Evolutionary conservation across 2,888 invertebrate genomes (phyloP).

Genomic region (Lasioglossum figueresi): DNA sequence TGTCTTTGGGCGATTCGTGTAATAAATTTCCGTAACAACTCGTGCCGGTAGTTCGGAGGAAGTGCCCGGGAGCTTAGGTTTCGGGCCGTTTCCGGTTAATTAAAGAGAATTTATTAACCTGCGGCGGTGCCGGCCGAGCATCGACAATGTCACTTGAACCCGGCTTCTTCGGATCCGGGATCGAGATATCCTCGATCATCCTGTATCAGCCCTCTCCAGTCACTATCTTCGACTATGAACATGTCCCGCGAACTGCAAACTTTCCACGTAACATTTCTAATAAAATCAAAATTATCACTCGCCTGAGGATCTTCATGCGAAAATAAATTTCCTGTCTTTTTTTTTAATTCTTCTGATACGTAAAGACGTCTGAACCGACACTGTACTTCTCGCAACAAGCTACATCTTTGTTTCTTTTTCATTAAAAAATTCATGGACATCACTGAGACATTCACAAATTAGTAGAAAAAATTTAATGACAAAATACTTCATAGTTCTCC

Average conservation of each 20-base stretch:
- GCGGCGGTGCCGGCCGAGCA: constrained; percentile 26
- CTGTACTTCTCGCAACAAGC: background rate
- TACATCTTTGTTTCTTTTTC: background rate
- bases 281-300: background rate
- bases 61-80: constrained; percentile 44
- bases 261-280: background rate
- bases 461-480: background rate
- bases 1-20: constrained; percentile 56
- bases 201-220: background rate
- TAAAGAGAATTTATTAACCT: constrained; percentile 53
- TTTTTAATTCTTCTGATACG: background rate
- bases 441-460: background rate
- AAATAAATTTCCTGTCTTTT: background rate
- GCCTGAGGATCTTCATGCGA: background rate
- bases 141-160: constrained; percentile 30
- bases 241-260: background rate
- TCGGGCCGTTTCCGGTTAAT: constrained; percentile 54
- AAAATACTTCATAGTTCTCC: background rate
- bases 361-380: too few species aligned
- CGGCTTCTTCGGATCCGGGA: background rate
- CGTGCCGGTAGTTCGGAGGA: constrained; percentile 39
- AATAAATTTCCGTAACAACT: constrained; percentile 56
- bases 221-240: background rate
- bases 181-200: constrained; percentile 10
- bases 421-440: background rate